These are phyloP conservation scores for Carterocephalus palaemon DNA, from an alignment of 2,888 invertebrate species.

Conservation along the genomic window DNA sequence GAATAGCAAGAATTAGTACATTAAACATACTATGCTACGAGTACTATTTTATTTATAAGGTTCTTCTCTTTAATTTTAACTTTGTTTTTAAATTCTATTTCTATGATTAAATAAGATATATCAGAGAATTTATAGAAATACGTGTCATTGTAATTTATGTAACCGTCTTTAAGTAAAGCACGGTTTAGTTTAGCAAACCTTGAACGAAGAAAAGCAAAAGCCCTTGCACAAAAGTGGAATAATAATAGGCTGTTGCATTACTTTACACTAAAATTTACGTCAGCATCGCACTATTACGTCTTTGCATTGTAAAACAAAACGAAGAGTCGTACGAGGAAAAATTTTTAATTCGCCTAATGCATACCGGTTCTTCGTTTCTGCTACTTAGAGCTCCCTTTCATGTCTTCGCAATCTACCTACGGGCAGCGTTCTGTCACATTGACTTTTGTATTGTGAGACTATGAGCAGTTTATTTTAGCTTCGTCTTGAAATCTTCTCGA, in stretches of 20 bases:
- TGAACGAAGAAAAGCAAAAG: background rate
- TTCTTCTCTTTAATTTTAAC: no score
- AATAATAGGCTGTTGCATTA: conserved; percentile 7
- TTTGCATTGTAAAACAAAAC: conserved; percentile 65
- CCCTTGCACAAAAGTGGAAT: background rate
- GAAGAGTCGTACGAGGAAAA: conserved; percentile 55
- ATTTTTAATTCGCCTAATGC: conserved; percentile 79
- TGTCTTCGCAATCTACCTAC: conserved; percentile 50
- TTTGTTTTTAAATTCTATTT: no score
- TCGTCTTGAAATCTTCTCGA: conserved; percentile 48
- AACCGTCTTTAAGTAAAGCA: no score
- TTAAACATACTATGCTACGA: no score
- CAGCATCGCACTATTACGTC: conserved; percentile 45
- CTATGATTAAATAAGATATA: no score
- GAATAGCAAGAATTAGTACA: no score
- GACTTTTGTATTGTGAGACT: conserved; percentile 65
- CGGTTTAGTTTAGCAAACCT: conserved; percentile 1
- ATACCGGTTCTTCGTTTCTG: conserved; percentile 59
- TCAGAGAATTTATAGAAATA: no score
- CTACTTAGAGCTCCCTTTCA: conserved; percentile 63
- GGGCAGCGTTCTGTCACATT: conserved; percentile 57
- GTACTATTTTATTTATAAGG: no score
- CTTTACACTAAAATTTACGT: conserved; percentile 43
- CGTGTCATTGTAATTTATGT: no score
- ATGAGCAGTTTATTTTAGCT: conserved; percentile 65